A percentile compares a stretch with the other conserved stretches of the same genome.
phyloP scores from a whole-genome alignment of 2,888 invertebrate genomes.

The Alentia gelatinosa region DNA sequence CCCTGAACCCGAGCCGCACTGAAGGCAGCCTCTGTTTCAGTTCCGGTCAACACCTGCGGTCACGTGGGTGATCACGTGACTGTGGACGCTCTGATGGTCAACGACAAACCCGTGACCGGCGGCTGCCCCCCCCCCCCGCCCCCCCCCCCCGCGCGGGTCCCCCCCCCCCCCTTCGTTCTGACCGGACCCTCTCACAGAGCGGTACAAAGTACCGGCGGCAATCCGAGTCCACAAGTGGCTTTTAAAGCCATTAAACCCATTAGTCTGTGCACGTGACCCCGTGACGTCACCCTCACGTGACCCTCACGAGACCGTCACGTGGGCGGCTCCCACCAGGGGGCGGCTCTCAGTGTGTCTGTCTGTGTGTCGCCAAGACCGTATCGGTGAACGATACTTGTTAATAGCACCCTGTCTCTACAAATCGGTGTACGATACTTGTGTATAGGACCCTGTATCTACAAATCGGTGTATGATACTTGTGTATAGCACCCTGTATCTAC shows the following conservation, averaged over 20 bases:
- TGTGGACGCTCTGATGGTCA: background rate
- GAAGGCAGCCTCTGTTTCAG: background rate
- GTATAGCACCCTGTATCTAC: no score
- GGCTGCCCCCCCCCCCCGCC: background rate
- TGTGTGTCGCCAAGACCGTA: no score
- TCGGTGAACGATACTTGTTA: no score
- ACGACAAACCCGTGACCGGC: background rate
- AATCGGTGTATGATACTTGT: no score
- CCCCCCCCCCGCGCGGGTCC: background rate
- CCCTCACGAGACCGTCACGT: background rate
- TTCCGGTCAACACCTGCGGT: background rate
- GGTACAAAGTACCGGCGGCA: background rate
- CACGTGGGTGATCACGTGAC: background rate
- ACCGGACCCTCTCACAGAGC: background rate
- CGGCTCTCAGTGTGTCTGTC: background rate
- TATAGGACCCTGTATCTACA: no score
- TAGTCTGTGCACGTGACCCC: background rate
- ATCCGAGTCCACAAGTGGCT: constrained; percentile 18
- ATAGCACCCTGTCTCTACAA: no score
- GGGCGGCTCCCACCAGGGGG: background rate
- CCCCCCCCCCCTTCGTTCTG: background rate
- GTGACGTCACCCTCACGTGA: constrained; percentile 25
- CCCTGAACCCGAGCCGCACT: no score
- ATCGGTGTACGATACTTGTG: no score
- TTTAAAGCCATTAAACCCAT: constrained; percentile 43